Base-by-base conservation (phyloP, 2,797 vertebrate genomes). In the Rhinichthys osculus region DNA sequence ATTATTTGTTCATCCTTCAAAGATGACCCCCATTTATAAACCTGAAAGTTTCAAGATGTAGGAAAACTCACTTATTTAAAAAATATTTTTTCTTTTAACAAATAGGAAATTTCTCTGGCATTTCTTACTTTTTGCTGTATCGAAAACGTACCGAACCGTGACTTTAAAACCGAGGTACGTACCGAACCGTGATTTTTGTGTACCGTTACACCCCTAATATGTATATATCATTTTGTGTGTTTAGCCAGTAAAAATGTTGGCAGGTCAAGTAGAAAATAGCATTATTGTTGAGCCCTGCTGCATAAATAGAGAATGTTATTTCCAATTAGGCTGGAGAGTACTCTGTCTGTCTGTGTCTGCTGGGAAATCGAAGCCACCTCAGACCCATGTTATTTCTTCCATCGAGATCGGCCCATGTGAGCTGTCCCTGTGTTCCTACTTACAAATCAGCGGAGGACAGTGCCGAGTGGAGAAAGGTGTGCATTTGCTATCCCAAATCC, bases 271-370 rank as follows among this genome's bases (percentile, higher is more conserved):
- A 76, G 3, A 50, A 27, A 77, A 69, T 16, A 57, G 23, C 5
- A 7, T 77, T 35, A n/a, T 11, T 57, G 21, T 57, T 38, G 35
- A 40, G 35, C 57, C 69, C 47, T 71, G 70, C 74, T 69, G 82
- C 80, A 87, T 83, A 44, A 76, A 76, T 17, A 66, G 80, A 52
- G 71, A 76, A 85, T 77, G 78, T 80, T 35, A 86, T 88, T 91
- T 81, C 88, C 83, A 84, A 90, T 88, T 86, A 86, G 72, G 73
- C 69, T 27, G 81, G 64, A 84, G 79, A 84, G 79, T 69, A 47
- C 83, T 80, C 67, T 77, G 33, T 69, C 35, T 13, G 73, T n/a
- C 38, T 42, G 35, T 8, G 73, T 76, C 81, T 84, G 62, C 64
- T 82, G 84, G 84, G 86, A 76, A 69, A 85, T 76, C 10, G 69